Conservation (phyloP, 2,113 vertebrate species). For the Chlorodrepanis virens region DNA sequence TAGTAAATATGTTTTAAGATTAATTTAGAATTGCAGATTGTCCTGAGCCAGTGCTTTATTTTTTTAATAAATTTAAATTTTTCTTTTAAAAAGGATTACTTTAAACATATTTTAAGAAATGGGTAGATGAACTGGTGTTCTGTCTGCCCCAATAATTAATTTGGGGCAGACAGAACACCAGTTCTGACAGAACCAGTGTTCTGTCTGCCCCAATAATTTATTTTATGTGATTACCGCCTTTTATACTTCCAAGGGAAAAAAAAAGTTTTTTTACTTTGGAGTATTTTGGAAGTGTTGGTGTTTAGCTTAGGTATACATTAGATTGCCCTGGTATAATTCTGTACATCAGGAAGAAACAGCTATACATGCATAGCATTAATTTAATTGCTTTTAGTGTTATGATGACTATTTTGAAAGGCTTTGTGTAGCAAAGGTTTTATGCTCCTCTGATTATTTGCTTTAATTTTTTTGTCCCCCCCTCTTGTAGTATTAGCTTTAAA, state of each 20-base stretch:
- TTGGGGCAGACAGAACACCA: too few species aligned
- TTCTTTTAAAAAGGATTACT: neutral
- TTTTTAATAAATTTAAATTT: neutral
- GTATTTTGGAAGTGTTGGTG: neutral
- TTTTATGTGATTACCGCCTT: neutral
- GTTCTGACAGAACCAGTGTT: too few species aligned
- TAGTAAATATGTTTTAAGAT: neutral
- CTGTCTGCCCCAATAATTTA: neutral
- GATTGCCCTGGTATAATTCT: neutral
- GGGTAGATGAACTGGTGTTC: neutral
- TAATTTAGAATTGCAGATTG: neutral
- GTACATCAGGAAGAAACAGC: neutral
- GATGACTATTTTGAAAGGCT: conserved; percentile 22
- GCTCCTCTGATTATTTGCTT: neutral
- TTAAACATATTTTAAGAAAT: neutral
- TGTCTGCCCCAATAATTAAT: neutral
- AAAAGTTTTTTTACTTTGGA: neutral
- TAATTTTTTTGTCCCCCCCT: neutral
- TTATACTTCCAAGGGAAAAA: neutral
- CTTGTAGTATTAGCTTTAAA: conserved; percentile 35
- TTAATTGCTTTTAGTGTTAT: neutral
- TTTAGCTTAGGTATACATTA: conserved; percentile 10
- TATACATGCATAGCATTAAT: neutral
- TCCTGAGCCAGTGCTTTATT: neutral
- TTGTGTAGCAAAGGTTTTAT: conserved; percentile 47